Base-by-base conservation (phyloP, 2,888 invertebrate genomes). In the Drosophila borborema region DNA sequence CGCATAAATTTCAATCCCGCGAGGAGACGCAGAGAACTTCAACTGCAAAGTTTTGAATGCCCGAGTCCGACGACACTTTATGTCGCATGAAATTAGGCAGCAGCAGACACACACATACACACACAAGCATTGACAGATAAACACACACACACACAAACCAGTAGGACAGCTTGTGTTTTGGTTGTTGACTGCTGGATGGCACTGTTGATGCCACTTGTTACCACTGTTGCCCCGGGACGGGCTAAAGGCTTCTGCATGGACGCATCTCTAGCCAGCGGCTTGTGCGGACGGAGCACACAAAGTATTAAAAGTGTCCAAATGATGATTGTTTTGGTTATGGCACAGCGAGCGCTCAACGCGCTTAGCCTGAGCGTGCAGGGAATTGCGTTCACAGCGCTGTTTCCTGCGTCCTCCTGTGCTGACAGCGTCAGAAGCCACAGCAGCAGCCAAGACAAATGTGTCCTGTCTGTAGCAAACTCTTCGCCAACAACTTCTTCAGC, bases 281-380 rank as follows among this genome's bases (percentile, higher is more conserved):
- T n/a, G 10, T 38, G 53, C 64, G 51, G 56, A 60, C 74, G 54
- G 67, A 64, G 71, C 72, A 82, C 80, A 82, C 76, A 90, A 91
- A 91, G 92, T 90, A 91, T 91, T 91, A 91, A 91, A 91, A 90
- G 86, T 86, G 91, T 91, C 92, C 91, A 90, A 91, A 90, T 90
- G 90, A 91, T 91, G 91, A 91, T 91, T 91, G 92, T 91, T 91
- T 91, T 87, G 86, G 90, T 88, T 91, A 86, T 86, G 83, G 83
- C 77, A 78, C 68, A 77, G 69, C 70, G 54, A 74, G 63, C 67
- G 74, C 77, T 68, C 62, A 46, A 65, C 64, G 56, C 78, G 79
- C 65, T 72, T 66, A 67, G 65, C 56, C 64, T 53, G 54, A 75
- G 82, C 85, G 82, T 76, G 70, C 68, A 66, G 81, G 83, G 90